These are phyloP conservation scores for Bubalus kerabau DNA, from an alignment of 2,113 vertebrate genomes.

Conservation along the genomic window DNA sequence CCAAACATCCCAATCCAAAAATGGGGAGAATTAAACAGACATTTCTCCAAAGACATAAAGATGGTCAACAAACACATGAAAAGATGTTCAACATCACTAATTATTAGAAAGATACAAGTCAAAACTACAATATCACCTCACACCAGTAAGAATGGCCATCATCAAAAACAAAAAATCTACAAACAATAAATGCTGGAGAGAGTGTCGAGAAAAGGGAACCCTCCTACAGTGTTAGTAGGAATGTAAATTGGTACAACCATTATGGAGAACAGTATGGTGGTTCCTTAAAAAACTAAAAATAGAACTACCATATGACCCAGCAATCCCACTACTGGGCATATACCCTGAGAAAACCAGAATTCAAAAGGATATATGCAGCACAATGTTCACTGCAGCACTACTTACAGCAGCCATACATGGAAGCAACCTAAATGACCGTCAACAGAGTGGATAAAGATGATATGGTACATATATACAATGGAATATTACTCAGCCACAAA, in stretches of 20 bases:
- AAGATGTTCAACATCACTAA: background rate
- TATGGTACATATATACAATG: background rate
- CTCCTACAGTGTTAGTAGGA: background rate
- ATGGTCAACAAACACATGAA: background rate
- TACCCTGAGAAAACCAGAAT: background rate
- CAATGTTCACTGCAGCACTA: background rate
- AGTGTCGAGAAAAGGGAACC: background rate
- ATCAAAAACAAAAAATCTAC: background rate
- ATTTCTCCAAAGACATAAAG: background rate
- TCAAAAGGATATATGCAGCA: background rate
- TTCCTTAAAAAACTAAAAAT: background rate
- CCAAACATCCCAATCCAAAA: background rate
- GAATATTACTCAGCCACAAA: background rate
- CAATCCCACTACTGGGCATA: background rate
- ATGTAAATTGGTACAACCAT: background rate
- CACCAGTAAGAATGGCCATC: background rate
- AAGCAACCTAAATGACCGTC: background rate
- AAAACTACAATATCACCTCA: background rate
- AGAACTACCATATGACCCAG: background rate
- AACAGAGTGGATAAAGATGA: background rate
- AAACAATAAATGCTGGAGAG: background rate
- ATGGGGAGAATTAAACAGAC: background rate
- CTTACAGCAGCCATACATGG: background rate
- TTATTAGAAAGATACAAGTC: background rate
- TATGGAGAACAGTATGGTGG: background rate